phyloP scores from a whole-genome alignment of 2,888 invertebrate species.

The Andrena bicolor region DNA sequence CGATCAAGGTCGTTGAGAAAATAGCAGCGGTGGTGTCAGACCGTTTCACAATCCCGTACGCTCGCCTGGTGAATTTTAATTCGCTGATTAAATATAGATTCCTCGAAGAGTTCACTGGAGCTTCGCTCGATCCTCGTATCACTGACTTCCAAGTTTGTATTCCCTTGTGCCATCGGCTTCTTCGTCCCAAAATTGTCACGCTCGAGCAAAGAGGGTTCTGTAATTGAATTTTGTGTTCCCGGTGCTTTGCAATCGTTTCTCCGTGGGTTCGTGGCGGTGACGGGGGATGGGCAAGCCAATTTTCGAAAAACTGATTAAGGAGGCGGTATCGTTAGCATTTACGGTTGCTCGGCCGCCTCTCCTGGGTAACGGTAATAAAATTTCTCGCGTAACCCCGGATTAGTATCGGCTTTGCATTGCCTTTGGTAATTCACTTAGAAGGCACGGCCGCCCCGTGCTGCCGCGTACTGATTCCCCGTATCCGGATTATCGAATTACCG shows the following conservation, averaged over 20 bases:
- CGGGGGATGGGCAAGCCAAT: neutral
- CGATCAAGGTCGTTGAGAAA: conserved; percentile 9
- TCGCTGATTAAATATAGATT: neutral
- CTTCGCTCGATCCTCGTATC: neutral
- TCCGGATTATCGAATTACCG: conserved; percentile 41
- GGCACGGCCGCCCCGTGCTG: conserved; percentile 1
- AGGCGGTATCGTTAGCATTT: conserved; percentile 12
- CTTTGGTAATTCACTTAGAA: conserved; percentile 44
- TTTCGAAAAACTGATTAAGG: conserved; percentile 19
- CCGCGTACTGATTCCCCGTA: conserved; percentile 33
- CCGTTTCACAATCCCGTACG: neutral
- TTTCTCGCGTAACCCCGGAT: conserved; percentile 35
- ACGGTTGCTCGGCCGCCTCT: neutral
- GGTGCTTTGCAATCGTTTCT: neutral
- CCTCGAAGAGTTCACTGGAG: neutral
- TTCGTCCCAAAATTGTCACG: neutral
- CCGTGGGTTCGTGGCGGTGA: neutral
- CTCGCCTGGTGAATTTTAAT: neutral
- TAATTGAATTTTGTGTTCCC: neutral
- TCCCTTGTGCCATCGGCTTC: neutral
- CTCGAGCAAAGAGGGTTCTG: neutral
- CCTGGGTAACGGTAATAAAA: conserved; percentile 26
- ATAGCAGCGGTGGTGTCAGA: neutral
- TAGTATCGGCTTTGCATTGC: conserved; percentile 35
- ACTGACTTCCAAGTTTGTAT: neutral